Evolutionary conservation across 1,140 invertebrate species (phyloP), one percentile per base, ranked within the genome.

Genomic region (Phocides pigmalion): DNA sequence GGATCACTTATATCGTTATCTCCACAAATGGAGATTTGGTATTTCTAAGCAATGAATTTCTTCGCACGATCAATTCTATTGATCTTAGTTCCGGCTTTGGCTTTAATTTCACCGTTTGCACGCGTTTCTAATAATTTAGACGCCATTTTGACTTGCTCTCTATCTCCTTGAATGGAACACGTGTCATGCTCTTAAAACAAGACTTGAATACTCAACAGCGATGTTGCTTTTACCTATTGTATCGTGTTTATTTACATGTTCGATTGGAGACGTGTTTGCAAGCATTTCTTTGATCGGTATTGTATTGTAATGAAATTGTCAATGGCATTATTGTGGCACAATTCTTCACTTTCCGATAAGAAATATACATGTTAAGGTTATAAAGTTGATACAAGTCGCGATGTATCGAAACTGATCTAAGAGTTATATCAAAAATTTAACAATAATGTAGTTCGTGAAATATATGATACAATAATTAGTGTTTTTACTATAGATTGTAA

Each of bases 1-100:
- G 72, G 70, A 75, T 72, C 74, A 80, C 70, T 64, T 51, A 70
- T 76, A 74, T 74, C 56, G 82, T 86, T 87, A 86, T 86, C 83
- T 84, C 68, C 78, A 82, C 46, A 82, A 84, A 82, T 88, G 82
- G 78, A 79, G 85, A 85, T 78, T 82, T 75, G 63, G 41, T 58
- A 35, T 56, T 39, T 54, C 17, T 54, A 59, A 58, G 42, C 17
- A 20, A 37, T 58, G 9, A 22, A 9, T 28, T 22, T 28, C 16
- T 35, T 37, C 2, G 42, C 56, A 59, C 56, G 56, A 59, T 59
- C 41, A 15, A 12, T 41, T 3, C 35, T n/a, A 22, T 58, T 58
- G 53, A 32, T 58, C 22, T 46, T 47, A 47, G 42, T 59, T n/a
- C 12, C 32, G 4, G 62, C 65, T 67, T 71, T n/a, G 37, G 64